Evolutionary conservation across 2,113 vertebrate species (phyloP).

Genomic region (Uropsilus gracilis): DNA sequence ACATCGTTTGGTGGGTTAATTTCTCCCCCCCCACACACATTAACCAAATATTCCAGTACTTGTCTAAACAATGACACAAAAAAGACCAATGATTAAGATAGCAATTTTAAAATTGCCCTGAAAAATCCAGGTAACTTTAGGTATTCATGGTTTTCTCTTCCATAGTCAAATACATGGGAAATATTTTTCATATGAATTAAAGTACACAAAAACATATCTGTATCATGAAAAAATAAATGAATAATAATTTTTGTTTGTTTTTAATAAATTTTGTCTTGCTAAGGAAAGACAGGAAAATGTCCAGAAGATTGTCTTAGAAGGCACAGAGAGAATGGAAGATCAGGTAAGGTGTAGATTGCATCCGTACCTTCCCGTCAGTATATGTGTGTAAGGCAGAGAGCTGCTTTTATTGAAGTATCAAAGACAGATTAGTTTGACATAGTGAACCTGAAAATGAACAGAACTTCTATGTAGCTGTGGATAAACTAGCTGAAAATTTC

Average conservation of each 20-base stretch:
- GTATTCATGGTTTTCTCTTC: too few relatives aligned
- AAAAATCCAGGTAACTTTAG: too few relatives aligned
- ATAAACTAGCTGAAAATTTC: constrained; percentile 51
- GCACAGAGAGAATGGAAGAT: constrained; percentile 88
- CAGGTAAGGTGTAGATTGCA: constrained; percentile 81
- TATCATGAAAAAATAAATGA: constrained; percentile 44
- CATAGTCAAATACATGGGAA: not conserved
- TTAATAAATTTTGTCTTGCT: constrained; percentile 78
- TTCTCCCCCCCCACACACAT: not conserved
- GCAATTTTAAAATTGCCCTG: too few relatives aligned
- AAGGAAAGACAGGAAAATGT: constrained; percentile 89
- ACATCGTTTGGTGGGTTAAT: not conserved
- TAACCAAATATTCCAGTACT: too few relatives aligned
- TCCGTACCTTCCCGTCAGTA: not conserved
- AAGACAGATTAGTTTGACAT: constrained; percentile 35
- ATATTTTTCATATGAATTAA: constrained; percentile 32
- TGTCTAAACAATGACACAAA: too few relatives aligned
- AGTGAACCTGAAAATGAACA: constrained; percentile 36
- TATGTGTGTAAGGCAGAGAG: not conserved
- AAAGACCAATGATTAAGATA: too few relatives aligned
- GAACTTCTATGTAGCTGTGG: constrained; percentile 50
- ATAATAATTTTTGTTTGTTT: not conserved
- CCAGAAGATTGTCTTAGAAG: constrained; percentile 88
- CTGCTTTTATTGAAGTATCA: constrained; percentile 31
- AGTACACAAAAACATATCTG: constrained; percentile 52